These are phyloP conservation scores for Megaustenia siamemsis DNA, from an alignment of 2,888 invertebrate genomes.

Conservation along the genomic window DNA sequence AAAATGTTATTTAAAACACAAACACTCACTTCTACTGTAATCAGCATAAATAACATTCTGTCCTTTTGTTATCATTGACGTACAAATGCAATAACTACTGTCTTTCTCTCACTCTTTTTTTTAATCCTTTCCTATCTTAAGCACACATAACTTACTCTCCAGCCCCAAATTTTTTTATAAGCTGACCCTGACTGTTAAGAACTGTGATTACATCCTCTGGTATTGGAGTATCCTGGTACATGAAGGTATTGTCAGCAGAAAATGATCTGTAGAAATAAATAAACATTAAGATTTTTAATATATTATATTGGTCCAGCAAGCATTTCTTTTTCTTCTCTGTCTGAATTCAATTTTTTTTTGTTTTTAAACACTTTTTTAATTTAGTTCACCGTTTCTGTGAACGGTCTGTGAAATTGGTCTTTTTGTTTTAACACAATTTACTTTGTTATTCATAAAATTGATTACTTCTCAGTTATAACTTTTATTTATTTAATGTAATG, in stretches of 20 bases:
- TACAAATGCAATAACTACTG: not conserved
- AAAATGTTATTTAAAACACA: no score
- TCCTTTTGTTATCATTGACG: not conserved
- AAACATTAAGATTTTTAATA: not conserved
- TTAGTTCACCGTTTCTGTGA: no score
- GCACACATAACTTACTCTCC: slow-evolving; percentile 81
- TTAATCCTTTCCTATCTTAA: no score
- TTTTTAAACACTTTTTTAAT: no score
- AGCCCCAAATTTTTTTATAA: slow-evolving; percentile 92
- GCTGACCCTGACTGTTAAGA: slow-evolving; percentile 88
- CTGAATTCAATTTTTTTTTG: no score
- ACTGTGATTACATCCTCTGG: slow-evolving; percentile 90
- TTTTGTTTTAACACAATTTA: no score
- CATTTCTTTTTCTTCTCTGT: no score
- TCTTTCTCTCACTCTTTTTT: not conserved
- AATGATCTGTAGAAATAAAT: slow-evolving; percentile 49
- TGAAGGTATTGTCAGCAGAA: slow-evolving; percentile 52
- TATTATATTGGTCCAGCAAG: no score
- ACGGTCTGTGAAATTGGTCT: no score
- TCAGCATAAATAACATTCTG: not conserved
- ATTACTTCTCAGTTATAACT: no score
- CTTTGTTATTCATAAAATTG: no score
- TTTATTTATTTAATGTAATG: no score
- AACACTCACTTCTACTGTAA: not conserved
- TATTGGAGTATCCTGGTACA: slow-evolving; percentile 83